Base-by-base conservation (phyloP, 2,797 vertebrate genomes). In the Nannoperca obscura region DNA sequence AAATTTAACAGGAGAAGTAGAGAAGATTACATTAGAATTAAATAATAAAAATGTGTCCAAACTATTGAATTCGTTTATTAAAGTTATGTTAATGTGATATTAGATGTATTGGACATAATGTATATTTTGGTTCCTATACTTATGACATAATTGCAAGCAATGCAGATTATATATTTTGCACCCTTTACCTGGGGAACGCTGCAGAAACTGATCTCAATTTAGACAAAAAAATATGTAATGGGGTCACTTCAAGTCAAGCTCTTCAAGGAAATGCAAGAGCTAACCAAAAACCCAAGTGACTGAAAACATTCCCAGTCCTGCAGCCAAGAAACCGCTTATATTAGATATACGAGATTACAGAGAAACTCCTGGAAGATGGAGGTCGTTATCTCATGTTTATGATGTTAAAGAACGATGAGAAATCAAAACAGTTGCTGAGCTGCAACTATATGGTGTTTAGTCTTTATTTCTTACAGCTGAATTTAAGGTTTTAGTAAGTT, bases 171-270 rank as follows among this genome's bases (percentile, higher is more conserved):
- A 24, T 24, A 50, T 40, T 22, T 34, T 53, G n/a, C 42, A 62
- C 0, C 3, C 4, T 7, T 27, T 40, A 1, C 2, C 15, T 13
- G 24, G 3, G 20, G 44, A 61, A 71, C 7, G 13, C 54, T 60
- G 10, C 14, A 24, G 46, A 71, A 36, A 54, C 10, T 47, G 55
- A 76, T 30, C 52, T 63, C 36, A 59, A 66, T 74, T 67, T 50
- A 47, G 3, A 82, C 15, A 44, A n/a, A 20, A 38, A 58, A 52
- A 73, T 58, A 6, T 32, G 36, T 38, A 58, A 60, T 30, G 30
- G 50, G 50, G 60, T 70, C 5, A 38, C 2, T 38, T 40, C 8
- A 34, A 27, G 62, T 57, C 69, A 60, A 62, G 15, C 12, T 66
- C 44, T 69, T 54, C 3, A n/a, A 67, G 9, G 15, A 70, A 76